Conservation (phyloP, 2,797 vertebrate species). For the Darevskia nairensis region DNA sequence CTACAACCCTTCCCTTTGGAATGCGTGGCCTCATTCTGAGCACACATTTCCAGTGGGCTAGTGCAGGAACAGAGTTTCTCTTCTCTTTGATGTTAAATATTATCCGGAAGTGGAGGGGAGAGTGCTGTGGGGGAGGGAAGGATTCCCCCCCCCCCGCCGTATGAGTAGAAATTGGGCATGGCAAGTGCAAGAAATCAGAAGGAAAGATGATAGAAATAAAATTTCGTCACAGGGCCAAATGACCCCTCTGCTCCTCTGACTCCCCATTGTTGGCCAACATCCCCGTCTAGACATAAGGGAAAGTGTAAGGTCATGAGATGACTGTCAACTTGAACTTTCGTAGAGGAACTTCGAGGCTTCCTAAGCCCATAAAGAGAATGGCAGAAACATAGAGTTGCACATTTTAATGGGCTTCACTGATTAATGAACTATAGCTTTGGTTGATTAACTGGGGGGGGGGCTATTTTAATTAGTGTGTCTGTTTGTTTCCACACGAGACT, state of each 20-base stretch:
- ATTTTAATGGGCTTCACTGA: too few species aligned
- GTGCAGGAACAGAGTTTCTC: too few species aligned
- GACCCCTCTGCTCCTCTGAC: background rate
- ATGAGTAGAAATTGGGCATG: background rate
- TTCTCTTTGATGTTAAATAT: too few species aligned
- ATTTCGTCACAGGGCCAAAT: background rate
- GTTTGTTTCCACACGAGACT: background rate
- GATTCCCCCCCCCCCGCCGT: too few species aligned
- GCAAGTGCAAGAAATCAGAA: background rate
- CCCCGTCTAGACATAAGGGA: constrained; percentile 1
- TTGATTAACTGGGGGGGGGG: too few species aligned
- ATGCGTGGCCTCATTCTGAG: too few species aligned
- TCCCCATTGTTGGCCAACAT: background rate
- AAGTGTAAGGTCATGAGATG: background rate
- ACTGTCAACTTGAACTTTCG: background rate
- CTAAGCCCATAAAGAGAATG: background rate
- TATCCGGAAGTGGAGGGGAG: too few species aligned
- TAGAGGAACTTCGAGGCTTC: background rate
- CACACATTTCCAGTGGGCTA: too few species aligned
- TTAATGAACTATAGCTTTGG: too few species aligned
- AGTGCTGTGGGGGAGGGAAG: background rate
- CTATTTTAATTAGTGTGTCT: background rate
- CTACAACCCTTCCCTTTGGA: too few species aligned
- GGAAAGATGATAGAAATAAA: background rate
- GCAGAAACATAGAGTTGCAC: background rate